Percentiles rank a stretch among this genome's conserved stretches.
Evolutionary conservation across 2,888 invertebrate species (phyloP).

Genomic region (Melipona beecheii): DNA sequence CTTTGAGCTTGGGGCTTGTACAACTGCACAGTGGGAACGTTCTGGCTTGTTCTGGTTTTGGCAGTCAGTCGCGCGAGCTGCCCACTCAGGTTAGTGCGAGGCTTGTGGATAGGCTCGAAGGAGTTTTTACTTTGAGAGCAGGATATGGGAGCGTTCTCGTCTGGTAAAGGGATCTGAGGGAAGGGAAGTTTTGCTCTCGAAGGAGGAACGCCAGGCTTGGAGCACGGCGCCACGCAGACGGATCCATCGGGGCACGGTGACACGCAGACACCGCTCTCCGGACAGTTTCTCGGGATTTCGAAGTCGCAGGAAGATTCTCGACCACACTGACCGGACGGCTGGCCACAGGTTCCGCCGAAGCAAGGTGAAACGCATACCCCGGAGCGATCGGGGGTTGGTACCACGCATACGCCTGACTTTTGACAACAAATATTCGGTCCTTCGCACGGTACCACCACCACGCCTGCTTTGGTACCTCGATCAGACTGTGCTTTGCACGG

Average conservation of each 20-base stretch:
- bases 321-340: constrained; percentile 63
- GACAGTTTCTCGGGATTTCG: constrained; percentile 64
- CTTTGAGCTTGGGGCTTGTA: constrained; percentile 75
- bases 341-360: constrained; percentile 74
- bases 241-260: constrained; percentile 76
- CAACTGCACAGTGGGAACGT: constrained; percentile 77
- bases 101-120: constrained; percentile 69
- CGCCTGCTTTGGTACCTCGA: constrained; percentile 77
- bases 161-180: constrained; percentile 81
- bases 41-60: constrained; percentile 64
- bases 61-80: constrained; percentile 81
- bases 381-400: constrained; percentile 77
- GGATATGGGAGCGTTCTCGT: constrained; percentile 59
- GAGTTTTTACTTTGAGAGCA: constrained; percentile 46
- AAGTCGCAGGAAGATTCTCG: constrained; percentile 63
- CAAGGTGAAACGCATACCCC: constrained; percentile 81
- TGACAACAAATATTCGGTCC: constrained; percentile 69
- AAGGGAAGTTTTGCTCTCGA: constrained; percentile 76
- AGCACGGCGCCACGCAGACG: constrained; percentile 76
- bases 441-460: constrained; percentile 80
- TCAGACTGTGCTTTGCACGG: constrained; percentile 79
- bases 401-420: constrained; percentile 76
- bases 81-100: constrained; percentile 81
- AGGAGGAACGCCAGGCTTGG: constrained; percentile 71
- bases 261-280: constrained; percentile 76